Evolutionary conservation across 2,113 vertebrate genomes (phyloP), one percentile per base, ranked within the genome.

Genomic region (Cyprinus carpio): DNA sequence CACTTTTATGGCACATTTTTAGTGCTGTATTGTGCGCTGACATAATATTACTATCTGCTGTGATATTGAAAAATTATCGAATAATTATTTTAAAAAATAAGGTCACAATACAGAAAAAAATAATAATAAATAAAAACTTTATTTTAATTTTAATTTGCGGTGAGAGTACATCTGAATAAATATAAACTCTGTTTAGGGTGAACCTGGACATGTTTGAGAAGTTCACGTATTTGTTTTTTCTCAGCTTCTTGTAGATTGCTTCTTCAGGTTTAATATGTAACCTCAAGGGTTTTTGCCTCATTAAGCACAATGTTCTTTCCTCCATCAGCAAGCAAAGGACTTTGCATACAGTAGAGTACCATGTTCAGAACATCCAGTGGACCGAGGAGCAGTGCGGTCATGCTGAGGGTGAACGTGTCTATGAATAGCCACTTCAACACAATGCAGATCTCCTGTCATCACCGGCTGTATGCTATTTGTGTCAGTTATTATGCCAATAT

Each of bases 381-480:
- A 83, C 75, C 82, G 56, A 87, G 34, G 86, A 88, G 89, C 88
- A 91, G 84, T 92, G 93, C 88, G 91, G 64, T 83, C 60, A 49
- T 87, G 82, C 84, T 91, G 90, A 90, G 92, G 90, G 92, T 91
- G 89, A 90, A 89, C 90, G 54, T 20, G 8, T 49, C 88, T 94
- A 94, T 90, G 91, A 92, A 93, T 93, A 94, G 86, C 7, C 40
- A 84, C 85, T 84, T 3, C 89, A 88, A 88, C 87, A 91, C 89
- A 91, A 88, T 84, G 90, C 25, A 84, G 86, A 81, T 89, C 84
- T 88, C 77, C 85, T 89, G 84, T 88, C 90, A 90, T 89, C 72
- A 69, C 86, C 83, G 67, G 69, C 88, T 75, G 77, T 87, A 86
- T 80, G 87, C 89, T 84, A 46, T 88, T 86, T 90, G 86, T 86